Evolutionary conservation across 2,888 invertebrate species (phyloP), one percentile per base, ranked within the genome.

Genomic region (Phalangium opilio): DNA sequence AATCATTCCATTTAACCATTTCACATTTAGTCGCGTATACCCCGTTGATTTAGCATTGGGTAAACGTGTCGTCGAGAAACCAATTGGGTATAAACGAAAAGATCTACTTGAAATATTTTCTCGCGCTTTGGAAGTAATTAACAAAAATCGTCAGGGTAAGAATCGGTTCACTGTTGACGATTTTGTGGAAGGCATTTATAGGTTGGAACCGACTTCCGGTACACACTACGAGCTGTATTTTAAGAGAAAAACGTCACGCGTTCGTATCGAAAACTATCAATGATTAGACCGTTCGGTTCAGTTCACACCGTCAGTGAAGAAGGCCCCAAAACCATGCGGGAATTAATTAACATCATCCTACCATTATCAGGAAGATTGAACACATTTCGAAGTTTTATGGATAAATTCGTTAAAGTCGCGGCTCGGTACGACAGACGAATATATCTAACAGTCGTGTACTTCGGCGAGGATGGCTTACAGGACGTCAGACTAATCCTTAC

Each of bases 191-290:
- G 82, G 82, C 3, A 70, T 81, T 32, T 81, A 78, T 61, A 69
- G 81, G 46, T 75, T 74, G 11, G 79, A 80, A 56, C 79, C 79
- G 1, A 77, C 78, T 0, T 77, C 79, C 1, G 81, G 81, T 2
- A 79, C 80, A 1, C 81, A 81, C 57, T 82, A 80, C 62, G 81
- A 82, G 60, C 65, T 82, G 56, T 80, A 78, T 81, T 81, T 64
- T 71, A 75, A 59, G 75, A 73, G 56, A 73, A 71, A 59, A 64
- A 64, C 42, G 20, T 45, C 7, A 38, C 51, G 11, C 38, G 55
- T 40, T 53, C 58, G 3, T 67, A 64, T 52, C 55, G 57, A 7
- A 64, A 77, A 62, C 73, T 81, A 17, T 70, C 75, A 3, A 65
- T 81, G 44, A 74, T 79, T 71, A 66, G 80, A 48, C 80, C 81